These are phyloP conservation scores for Pterostichus niger DNA, from an alignment of 2,888 invertebrate species.

Conservation along the genomic window DNA sequence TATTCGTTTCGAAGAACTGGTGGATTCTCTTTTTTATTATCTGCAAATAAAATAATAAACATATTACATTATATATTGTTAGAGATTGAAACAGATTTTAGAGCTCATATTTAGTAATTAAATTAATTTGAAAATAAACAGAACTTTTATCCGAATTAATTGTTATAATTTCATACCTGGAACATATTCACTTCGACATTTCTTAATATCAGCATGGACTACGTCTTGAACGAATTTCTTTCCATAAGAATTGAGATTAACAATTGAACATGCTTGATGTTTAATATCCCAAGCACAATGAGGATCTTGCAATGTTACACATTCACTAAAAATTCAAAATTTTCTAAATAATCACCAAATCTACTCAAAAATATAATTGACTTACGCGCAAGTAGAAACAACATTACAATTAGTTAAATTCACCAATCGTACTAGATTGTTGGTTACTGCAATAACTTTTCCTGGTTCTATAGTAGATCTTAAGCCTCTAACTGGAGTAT, in stretches of 20 bases:
- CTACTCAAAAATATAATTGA: constrained; percentile 48
- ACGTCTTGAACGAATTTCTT: constrained; percentile 87
- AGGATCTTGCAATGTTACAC: constrained; percentile 96
- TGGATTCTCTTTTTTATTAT: constrained; percentile 74
- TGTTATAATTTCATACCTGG: constrained; percentile 24
- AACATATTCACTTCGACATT: constrained; percentile 75
- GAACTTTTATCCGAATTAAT: no score
- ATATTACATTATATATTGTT: no score
- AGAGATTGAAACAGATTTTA: no score
- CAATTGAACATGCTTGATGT: constrained; percentile 76
- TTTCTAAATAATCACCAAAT: neutral
- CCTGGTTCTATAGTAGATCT: constrained; percentile 87
- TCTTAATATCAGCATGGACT: constrained; percentile 83
- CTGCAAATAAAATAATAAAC: constrained; percentile 26
- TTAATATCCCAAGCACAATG: constrained; percentile 97
- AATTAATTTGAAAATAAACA: no score
- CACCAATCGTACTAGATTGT: constrained; percentile 91
- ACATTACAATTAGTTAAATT: constrained; percentile 91
- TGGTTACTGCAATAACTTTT: constrained; percentile 93
- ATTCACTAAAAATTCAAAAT: constrained; percentile 82
- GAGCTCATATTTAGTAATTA: no score
- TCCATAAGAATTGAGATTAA: constrained; percentile 80
- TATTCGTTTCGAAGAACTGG: constrained; percentile 77
- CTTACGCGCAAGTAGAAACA: constrained; percentile 83
- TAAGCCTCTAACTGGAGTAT: constrained; percentile 87